Conservation (phyloP, 2,888 invertebrate species). For the Entomobrya multifasciata region DNA sequence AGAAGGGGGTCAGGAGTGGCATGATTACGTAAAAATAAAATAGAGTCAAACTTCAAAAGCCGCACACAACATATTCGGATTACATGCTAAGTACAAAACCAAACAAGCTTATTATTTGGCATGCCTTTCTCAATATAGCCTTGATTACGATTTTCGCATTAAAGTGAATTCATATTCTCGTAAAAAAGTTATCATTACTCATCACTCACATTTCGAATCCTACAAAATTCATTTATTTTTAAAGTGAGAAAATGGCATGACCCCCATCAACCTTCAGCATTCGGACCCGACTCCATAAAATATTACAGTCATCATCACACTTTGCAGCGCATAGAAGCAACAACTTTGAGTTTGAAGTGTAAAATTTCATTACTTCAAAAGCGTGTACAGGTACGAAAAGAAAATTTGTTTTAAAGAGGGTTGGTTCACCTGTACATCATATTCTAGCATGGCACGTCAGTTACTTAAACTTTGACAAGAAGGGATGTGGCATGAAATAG, state of each 20-base stretch:
- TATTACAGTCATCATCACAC: constrained; percentile 29
- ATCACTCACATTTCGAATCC: too few species aligned
- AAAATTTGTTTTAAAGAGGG: constrained; percentile 12
- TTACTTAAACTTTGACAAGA: constrained; percentile 34
- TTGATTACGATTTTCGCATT: neutral
- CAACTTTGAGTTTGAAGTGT: neutral
- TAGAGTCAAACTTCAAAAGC: neutral
- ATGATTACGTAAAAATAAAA: constrained; percentile 42
- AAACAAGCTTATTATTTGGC: too few species aligned
- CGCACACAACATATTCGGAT: too few species aligned
- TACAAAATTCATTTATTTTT: constrained; percentile 50
- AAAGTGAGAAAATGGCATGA: constrained; percentile 57
- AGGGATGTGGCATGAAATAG: constrained; percentile 19
- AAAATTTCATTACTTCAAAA: too few species aligned
- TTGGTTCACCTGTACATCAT: constrained; percentile 10
- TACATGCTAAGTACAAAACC: too few species aligned
- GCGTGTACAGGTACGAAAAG: neutral
- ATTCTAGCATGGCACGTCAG: constrained; percentile 13
- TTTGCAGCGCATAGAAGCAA: neutral
- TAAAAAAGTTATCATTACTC: too few species aligned
- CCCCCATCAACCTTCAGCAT: constrained; percentile 52
- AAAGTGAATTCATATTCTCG: too few species aligned
- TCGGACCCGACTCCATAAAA: constrained; percentile 39
- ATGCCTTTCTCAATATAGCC: neutral
- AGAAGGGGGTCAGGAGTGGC: constrained; percentile 68